These are phyloP conservation scores for Dicrostonyx torquatus DNA, from an alignment of 2,797 vertebrate genomes.

Conservation along the genomic window DNA sequence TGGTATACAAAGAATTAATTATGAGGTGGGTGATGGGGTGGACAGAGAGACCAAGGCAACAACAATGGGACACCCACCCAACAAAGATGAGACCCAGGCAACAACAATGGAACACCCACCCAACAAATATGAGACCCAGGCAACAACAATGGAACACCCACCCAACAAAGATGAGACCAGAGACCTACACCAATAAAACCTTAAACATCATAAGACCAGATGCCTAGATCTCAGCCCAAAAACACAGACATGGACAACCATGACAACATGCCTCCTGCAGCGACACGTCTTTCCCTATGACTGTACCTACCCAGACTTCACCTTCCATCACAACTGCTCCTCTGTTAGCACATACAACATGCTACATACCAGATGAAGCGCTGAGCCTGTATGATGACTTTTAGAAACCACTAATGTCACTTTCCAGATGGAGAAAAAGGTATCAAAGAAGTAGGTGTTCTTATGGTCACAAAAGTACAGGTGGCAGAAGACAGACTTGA, in stretches of 20 bases:
- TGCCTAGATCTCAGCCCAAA: background rate
- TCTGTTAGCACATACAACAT: too few species aligned
- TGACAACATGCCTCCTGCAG: background rate
- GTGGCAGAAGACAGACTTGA: background rate
- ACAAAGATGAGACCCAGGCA: background rate
- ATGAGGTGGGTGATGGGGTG: too few species aligned
- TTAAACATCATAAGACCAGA: background rate
- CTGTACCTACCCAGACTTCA: rapidly evolving
- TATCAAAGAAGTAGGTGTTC: background rate
- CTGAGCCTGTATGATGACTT: background rate
- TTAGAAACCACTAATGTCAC: background rate
- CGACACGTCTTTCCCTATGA: background rate
- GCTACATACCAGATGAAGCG: background rate
- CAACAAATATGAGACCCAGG: background rate
- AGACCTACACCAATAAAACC: background rate
- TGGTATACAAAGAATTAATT: background rate
- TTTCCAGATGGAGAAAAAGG: background rate
- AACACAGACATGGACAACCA: background rate
- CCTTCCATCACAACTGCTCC: background rate
- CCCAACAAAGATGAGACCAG: background rate
- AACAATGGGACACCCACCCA: background rate
- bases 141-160: background rate
- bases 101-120: background rate
- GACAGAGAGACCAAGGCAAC: rapidly evolving
- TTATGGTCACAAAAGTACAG: background rate